Evolutionary conservation across 2,113 vertebrate species (phyloP), one percentile per base, ranked within the genome.

Genomic region (Harpagus bidentatus): DNA sequence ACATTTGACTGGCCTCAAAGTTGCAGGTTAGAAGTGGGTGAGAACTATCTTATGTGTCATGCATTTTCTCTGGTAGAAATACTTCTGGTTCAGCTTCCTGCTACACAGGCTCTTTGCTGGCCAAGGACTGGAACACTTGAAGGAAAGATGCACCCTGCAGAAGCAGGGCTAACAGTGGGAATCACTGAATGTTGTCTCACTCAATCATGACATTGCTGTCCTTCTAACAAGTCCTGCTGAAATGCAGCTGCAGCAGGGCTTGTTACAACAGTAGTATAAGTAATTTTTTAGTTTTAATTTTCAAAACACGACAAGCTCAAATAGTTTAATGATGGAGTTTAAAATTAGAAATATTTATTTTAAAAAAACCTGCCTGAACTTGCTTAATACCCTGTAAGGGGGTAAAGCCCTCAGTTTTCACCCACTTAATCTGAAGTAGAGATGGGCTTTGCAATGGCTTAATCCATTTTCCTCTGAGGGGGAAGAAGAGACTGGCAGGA

Each of bases 191-290:
- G 3, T 25, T 15, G 28, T 76, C 48, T 67, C 47, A 34, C 36
- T 56, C 1, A 0, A 8, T 38, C 14, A 0, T 23, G 34, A 38
- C 25, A 23, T n/a, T 31, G 13, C 56, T n/a, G 38, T 34, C 48
- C 26, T 62, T 38, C 23, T 58, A 20, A 72, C 11, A 31, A 26
- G n/a, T 48, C 67, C 32, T 63, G n/a, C 47, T 85, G 69, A 62
- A 80, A 38, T 13, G 19, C 42, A 82, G 25, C 48, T 63, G n/a
- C 63, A 62, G 48, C 10, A 22, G 47, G 21, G 16, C 21, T 55
- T 38, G 40, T 38, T 50, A 48, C 7, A 15, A 50, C 43, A 67
- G 31, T 10, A 50, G 25, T 17, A 5, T 10, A 50, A 79, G 19
- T 50, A 25, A 34, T 26, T 21, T n/a, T 45, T 52, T 76, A 12